These are phyloP conservation scores for Drosophila parthenogenetica DNA, from an alignment of 2,888 invertebrate species.

Conservation along the genomic window DNA sequence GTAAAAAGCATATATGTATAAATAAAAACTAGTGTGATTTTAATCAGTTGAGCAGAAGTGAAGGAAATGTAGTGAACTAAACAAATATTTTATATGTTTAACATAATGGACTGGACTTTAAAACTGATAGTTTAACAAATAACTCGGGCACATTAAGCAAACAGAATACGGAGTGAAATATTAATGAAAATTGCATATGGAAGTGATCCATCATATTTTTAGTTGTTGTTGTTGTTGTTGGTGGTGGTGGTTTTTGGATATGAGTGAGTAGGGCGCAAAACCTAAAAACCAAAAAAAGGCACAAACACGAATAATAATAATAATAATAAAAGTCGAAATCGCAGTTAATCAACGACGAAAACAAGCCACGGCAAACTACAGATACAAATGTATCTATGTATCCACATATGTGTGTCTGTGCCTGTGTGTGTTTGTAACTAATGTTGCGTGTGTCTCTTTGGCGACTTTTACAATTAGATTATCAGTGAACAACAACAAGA, in stretches of 20 bases:
- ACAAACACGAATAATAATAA: conserved; percentile 54
- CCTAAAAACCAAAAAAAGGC: conserved; percentile 41
- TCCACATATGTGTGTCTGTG: conserved; percentile 9
- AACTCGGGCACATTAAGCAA: conserved; percentile 56
- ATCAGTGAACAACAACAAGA: conserved; percentile 49
- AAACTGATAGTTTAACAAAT: conserved; percentile 29
- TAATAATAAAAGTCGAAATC: conserved; percentile 70
- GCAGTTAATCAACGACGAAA: conserved; percentile 73
- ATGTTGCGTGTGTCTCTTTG: conserved; percentile 46
- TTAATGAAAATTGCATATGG: conserved; percentile 82
- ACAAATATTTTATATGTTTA: background rate
- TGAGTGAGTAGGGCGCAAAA: conserved; percentile 50
- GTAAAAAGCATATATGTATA: background rate
- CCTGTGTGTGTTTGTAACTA: conserved; percentile 6
- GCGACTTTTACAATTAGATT: conserved; percentile 76
- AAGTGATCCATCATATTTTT: conserved; percentile 80
- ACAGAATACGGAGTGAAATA: conserved; percentile 42
- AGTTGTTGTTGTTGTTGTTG: too few species aligned
- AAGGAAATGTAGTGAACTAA: too few species aligned
- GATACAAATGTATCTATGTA: conserved; percentile 11
- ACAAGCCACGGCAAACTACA: conserved; percentile 42
- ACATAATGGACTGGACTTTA: conserved; percentile 18
- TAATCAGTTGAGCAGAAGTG: too few species aligned
- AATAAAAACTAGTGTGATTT: too few species aligned
- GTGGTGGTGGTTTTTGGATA: conserved; percentile 13